Base-by-base conservation (phyloP, 2,113 vertebrate species). In the Promerops cafer region DNA sequence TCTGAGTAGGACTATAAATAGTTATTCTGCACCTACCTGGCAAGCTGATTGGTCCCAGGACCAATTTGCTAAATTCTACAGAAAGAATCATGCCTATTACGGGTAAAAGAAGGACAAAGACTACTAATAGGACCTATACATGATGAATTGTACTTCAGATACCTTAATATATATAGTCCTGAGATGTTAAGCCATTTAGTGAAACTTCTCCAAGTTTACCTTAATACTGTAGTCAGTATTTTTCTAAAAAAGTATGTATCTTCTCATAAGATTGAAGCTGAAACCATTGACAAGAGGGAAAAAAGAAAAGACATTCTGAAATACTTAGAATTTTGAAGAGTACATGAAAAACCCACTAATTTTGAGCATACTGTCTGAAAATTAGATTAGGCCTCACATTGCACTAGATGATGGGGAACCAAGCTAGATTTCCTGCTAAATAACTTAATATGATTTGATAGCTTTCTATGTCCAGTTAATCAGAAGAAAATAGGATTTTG, bases 11-110 rank as follows among this genome's bases (percentile, higher is more conserved):
- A 83, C 92, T 87, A 96, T 71, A 84, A 87, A 94, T 93, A 95
- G 89, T 91, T 64, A 87, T 80, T 95, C 87, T 91, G 70, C 76
- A 92, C 64, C 74, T 94, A 89, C 82, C 31, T 69, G 77, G 74
- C 54, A 59, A 52, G 91, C 78, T 93, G 92, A 96, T 89, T 97
- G 97, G 96, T 88, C 79, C 88, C 39, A 83, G 52, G 50, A 80
- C 71, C 49, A 83, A 72, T 90, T 94, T 95, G 93, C 91, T 94
- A 86, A 90, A 75, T 92, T 96, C 94, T 83, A 39, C 95, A 91
- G 88, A 90, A 91, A 84, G 77, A 97, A 95, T 90, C 83, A 10
- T 89, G 33, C 97, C 97, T 97, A 95, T 96, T 97, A 98, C 70
- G 94, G 98, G 94, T 90, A 97, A 91, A 84, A 70, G 78, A 74